Conservation (phyloP, 2,797 vertebrate species). For the Fratercula arctica region DNA sequence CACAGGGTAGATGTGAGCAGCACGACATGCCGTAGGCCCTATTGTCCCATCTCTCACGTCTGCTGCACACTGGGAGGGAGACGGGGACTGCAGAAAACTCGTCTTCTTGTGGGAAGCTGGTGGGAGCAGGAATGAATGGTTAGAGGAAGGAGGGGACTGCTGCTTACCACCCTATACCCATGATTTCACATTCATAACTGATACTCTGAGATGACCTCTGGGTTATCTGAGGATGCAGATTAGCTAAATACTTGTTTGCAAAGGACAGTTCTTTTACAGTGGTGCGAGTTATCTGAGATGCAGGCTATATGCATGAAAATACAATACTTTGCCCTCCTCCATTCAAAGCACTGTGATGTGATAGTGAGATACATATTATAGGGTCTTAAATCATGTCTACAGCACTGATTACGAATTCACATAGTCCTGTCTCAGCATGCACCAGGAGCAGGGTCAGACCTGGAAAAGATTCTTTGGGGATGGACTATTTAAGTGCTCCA, state of each 20-base stretch:
- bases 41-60: not conserved
- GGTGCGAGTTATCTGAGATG: constrained; percentile 50
- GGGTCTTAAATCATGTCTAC: constrained; percentile 51
- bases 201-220: not conserved
- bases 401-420: not conserved
- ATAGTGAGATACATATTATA: constrained; percentile 56
- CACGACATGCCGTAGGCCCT: not conserved
- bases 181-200: not conserved
- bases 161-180: not conserved
- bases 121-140: not conserved
- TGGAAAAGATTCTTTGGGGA: constrained; percentile 7
- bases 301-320: constrained; percentile 28
- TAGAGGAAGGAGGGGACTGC: not conserved
- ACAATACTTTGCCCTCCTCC: constrained; percentile 14
- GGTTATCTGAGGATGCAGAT: constrained; percentile 55
- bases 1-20: not conserved
- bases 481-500: constrained; percentile 13
- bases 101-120: not conserved
- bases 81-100: not conserved
- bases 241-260: not conserved
- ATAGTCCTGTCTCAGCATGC: constrained; percentile 46
- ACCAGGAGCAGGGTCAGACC: not conserved
- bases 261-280: constrained; percentile 31
- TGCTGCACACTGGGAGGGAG: not conserved
- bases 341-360: constrained; percentile 45